Percentiles rank a stretch among this genome's conserved stretches.
These are phyloP conservation scores for Folsomia candida DNA, from an alignment of 2,888 invertebrate species.

Conservation along the genomic window DNA sequence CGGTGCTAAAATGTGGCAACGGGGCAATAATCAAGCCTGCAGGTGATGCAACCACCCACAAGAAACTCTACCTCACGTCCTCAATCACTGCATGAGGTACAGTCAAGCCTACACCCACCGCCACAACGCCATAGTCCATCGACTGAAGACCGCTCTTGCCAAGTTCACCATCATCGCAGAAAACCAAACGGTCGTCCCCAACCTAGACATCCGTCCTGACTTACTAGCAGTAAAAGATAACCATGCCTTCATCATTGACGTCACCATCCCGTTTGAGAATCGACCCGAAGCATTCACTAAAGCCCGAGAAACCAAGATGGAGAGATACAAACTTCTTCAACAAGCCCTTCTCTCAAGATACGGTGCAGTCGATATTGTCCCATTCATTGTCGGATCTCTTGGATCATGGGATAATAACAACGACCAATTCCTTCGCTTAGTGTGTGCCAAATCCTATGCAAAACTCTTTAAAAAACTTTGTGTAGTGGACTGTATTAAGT, in stretches of 20 bases:
- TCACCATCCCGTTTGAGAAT: constrained; percentile 53
- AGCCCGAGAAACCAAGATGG: constrained; percentile 47
- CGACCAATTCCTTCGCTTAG: constrained; percentile 42
- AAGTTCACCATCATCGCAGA: constrained; percentile 32
- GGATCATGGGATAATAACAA: constrained; percentile 52
- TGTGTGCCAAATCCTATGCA: constrained; percentile 29
- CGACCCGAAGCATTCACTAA: constrained; percentile 39
- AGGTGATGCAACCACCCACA: constrained; percentile 49
- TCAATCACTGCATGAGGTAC: constrained; percentile 52
- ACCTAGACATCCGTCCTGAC: constrained; percentile 45
- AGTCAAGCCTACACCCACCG: constrained; percentile 34
- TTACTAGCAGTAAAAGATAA: constrained; percentile 47
- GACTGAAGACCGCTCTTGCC: constrained; percentile 41
- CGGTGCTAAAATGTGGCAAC: constrained; percentile 16
- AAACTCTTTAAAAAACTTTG: constrained; percentile 40
- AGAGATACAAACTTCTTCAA: constrained; percentile 40
- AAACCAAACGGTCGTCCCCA: constrained; percentile 20
- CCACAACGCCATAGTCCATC: constrained; percentile 48
- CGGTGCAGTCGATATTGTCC: constrained; percentile 42
- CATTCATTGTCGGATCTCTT: constrained; percentile 52
- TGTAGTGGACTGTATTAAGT: too few relatives aligned
- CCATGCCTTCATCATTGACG: constrained; percentile 51
- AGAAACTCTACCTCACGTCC: constrained; percentile 52
- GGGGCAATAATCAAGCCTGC: constrained; percentile 32
- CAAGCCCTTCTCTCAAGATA: constrained; percentile 35